phyloP scores from a whole-genome alignment of 2,113 vertebrate genomes.

The Tachycineta bicolor region DNA sequence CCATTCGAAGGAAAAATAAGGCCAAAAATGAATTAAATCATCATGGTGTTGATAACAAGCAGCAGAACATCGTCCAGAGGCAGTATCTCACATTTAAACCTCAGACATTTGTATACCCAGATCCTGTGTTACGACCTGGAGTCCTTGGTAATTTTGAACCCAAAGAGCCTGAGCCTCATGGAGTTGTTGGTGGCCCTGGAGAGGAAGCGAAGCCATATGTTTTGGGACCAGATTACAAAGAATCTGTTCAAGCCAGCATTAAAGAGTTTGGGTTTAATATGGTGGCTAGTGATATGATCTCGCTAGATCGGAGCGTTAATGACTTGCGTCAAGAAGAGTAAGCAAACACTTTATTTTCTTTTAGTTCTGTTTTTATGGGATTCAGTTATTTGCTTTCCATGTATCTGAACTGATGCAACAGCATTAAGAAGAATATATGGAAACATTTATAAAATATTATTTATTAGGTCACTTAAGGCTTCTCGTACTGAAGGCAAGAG shows the following conservation, averaged over 20 bases:
- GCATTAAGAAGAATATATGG: too few relatives aligned
- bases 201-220: conserved; percentile 90
- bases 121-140: conserved; percentile 85
- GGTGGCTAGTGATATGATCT: conserved; percentile 99
- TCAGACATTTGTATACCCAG: conserved; percentile 82
- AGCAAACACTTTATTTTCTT: conserved; percentile 73
- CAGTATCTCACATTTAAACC: conserved; percentile 95
- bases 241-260: conserved; percentile 89
- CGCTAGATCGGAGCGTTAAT: conserved; percentile 89
- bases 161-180: conserved; percentile 88
- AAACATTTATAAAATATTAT: neutral
- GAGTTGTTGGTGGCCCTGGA: conserved; percentile 87
- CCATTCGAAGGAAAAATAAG: conserved; percentile 89
- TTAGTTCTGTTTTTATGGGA: neutral
- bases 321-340: conserved; percentile 97
- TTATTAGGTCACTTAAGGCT: neutral
- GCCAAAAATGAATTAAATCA: conserved; percentile 76
- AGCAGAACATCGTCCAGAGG: conserved; percentile 88
- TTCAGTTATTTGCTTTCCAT: neutral
- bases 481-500: neutral
- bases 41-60: conserved; percentile 75
- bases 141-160: conserved; percentile 92
- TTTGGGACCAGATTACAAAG: conserved; percentile 92
- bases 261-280: conserved; percentile 99
- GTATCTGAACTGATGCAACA: neutral